Percentiles rank a stretch among this genome's conserved stretches.
Evolutionary conservation across 2,888 invertebrate genomes (phyloP).

Genomic region (Hipparchia sbordonii): DNA sequence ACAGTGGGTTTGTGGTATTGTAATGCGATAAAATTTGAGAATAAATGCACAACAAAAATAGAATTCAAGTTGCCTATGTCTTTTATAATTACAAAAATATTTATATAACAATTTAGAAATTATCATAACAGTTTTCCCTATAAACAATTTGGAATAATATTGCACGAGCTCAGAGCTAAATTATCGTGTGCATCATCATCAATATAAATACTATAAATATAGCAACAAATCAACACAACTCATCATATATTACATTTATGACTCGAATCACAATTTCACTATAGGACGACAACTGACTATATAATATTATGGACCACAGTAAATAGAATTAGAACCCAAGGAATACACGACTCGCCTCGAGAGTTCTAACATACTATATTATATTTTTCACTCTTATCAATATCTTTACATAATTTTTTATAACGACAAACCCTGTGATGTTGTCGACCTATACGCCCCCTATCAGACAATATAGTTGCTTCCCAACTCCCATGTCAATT

Average conservation of each 20-base stretch:
- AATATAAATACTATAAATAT: conserved; percentile 70
- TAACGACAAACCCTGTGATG: conserved; percentile 45
- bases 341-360: conserved; percentile 16
- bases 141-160: conserved; percentile 81
- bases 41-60: conserved; percentile 83
- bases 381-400: conserved; percentile 33
- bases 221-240: conserved; percentile 79
- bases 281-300: conserved; percentile 46
- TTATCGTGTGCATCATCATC: conserved; percentile 65
- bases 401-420: conserved; percentile 34
- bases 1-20: conserved; percentile 73
- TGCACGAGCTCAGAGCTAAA: conserved; percentile 81
- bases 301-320: conserved; percentile 41
- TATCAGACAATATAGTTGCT: conserved; percentile 42
- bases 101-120: conserved; percentile 80
- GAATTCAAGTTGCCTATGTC: conserved; percentile 80
- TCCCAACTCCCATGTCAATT: conserved; percentile 21
- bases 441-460: conserved; percentile 44
- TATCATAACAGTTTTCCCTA: conserved; percentile 73
- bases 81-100: conserved; percentile 80
- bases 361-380: conserved; percentile 33
- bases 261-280: conserved; percentile 60
- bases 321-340: conserved; percentile 31
- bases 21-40: conserved; percentile 72
- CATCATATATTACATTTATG: conserved; percentile 59